These are phyloP conservation scores for Tarsius wallacei DNA, from an alignment of 2,797 vertebrate genomes.

Conservation along the genomic window DNA sequence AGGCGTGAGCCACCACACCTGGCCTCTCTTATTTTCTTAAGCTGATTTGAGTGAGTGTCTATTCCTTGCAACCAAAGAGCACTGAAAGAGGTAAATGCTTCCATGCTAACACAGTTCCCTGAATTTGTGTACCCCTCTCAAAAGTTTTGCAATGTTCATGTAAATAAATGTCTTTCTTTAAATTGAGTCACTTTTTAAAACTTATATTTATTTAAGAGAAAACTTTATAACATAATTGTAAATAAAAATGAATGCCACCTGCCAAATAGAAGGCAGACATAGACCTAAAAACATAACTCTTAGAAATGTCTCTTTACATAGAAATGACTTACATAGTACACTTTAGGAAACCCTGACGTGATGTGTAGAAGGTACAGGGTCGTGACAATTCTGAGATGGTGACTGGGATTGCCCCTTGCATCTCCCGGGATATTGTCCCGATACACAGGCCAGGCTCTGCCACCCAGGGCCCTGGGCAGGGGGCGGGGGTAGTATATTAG, in stretches of 20 bases:
- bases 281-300: background rate
- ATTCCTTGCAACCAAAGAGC: background rate
- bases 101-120: background rate
- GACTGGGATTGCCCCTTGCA: background rate
- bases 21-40: background rate
- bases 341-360: background rate
- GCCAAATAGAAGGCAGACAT: background rate
- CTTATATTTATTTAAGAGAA: background rate
- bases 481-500: background rate
- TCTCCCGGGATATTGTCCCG: background rate
- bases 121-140: background rate
- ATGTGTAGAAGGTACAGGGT: too few species aligned
- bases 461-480: background rate
- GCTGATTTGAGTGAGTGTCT: background rate
- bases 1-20: too few species aligned
- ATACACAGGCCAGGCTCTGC: background rate
- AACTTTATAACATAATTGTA: background rate
- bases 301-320: background rate
- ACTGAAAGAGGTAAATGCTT: background rate
- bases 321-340: background rate
- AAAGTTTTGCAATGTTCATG: background rate
- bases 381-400: background rate
- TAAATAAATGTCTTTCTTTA: slow-evolving; percentile 77
- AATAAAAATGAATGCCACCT: background rate
- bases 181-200: slow-evolving; percentile 54